Base-by-base conservation (phyloP, 2,888 invertebrate genomes). In the Toxonevra muliebris region DNA sequence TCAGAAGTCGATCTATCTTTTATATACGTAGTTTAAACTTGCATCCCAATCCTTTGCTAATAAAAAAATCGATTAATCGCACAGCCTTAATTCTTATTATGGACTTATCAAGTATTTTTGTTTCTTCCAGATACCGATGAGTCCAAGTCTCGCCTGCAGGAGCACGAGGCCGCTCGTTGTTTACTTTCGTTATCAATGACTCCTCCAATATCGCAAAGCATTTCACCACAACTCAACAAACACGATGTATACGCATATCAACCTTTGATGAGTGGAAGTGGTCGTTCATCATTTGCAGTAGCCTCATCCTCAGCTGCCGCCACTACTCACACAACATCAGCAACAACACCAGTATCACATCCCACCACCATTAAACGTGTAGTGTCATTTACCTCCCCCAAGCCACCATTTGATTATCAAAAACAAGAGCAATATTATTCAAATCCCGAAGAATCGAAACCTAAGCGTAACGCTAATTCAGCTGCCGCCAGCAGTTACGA, bases 131-230 rank as follows among this genome's bases (percentile, higher is more conserved):
- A 90, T 84, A 87, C 88, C 74, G 91, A 91, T 82, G 89, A 89
- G 74, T 90, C 89, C 70, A 91, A 89, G 78, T 89, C 91, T 10
- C 87, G 91, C n/a, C 85, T 91, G 73, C 90, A 90, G 76, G 95
- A 95, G 82, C 93, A 94, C 76, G 95, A 95, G 86, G 94, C 94
- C 9, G 95, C 94, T 0, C 91, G 92, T 76, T 92, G 94, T 79
- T 86, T 95, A 68, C 84, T 95, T 52, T 93, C 93, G 45, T 86
- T 95, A 55, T 91, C 88, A 20, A 86, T 87, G 76, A 87, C 89
- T 54, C 88, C 88, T 9, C 86, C 88, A 1, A 84, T 81, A 41
- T 75, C 78, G 9, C 81, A 75, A 57, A 83, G 71, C 74, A 85
- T 76, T 79, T 88, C 82, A 76, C 81, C 80, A 17, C 84, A 45